Evolutionary conservation across 2,888 invertebrate genomes (phyloP), one percentile per base, ranked within the genome.

Genomic region (Chesias legatella): DNA sequence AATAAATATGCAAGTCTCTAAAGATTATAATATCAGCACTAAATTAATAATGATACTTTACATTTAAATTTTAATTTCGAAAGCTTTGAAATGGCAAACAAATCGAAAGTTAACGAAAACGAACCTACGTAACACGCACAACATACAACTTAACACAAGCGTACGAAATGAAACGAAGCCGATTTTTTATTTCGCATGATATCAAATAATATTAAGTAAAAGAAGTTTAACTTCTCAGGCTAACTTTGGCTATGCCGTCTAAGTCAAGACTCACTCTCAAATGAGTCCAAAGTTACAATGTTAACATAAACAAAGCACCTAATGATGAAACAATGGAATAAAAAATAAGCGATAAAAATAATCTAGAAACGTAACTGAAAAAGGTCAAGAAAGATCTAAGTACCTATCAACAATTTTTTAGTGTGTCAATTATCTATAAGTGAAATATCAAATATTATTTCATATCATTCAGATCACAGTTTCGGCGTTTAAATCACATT

Each of bases 381-480:
- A 61, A 61, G 56, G 66, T 61, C 66, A 59, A 59, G 63, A 72
- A 73, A 64, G 63, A 69, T 60, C 63, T 65, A 71, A 73, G 60
- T 73, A 71, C 64, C 45, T 45, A 52, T 51, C 72, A 81, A 79
- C 80, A 78, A 76, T 70, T 68, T 70, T 68, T 74, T 73, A 74
- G 72, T 77, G 79, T 79, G 75, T 78, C 74, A 85, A 78, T 55
- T 82, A 86, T 75, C 85, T 86, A 85, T 81, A 79, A 82, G 84
- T 85, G 86, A 86, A 85, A 85, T 88, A 88, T 86, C 86, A 88
- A 86, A 85, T 88, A 86, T 86, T 85, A 85, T 83, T 54, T 84
- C 83, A 86, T 88, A 86, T 88, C 89, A 83, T 84, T 89, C 89
- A 88, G 89, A 89, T 89, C 89, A 89, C 89, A 89, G 89, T 88